phyloP scores from a whole-genome alignment of 2,888 invertebrate genomes.

The Cephus sareptanus region DNA sequence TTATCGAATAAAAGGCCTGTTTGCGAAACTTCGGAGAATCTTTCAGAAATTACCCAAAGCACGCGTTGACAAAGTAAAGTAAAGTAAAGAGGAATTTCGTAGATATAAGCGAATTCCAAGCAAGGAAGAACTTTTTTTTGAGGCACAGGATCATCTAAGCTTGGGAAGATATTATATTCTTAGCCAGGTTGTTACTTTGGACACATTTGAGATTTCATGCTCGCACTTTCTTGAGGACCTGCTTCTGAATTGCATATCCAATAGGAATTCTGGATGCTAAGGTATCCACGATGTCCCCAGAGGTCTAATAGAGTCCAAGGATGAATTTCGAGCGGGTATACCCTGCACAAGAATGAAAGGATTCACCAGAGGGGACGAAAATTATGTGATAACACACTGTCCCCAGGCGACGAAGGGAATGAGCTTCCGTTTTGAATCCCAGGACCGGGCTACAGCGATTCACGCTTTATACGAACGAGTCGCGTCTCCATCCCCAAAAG shows the following conservation, averaged over 20 bases:
- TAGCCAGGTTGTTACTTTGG: neutral
- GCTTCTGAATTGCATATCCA: neutral
- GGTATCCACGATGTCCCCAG: neutral
- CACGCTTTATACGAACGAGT: neutral
- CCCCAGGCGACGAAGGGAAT: neutral
- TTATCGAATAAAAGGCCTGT: neutral
- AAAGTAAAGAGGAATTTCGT: neutral
- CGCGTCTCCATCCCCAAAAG: neutral
- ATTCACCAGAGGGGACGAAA: neutral
- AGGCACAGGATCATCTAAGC: neutral
- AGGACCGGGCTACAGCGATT: neutral
- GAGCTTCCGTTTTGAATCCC: conserved; percentile 17
- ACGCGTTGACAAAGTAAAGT: neutral
- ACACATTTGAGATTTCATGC: neutral
- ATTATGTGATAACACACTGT: neutral
- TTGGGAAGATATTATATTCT: neutral
- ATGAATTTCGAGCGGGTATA: neutral
- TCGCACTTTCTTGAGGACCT: neutral
- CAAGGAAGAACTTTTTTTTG: neutral
- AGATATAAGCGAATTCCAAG: neutral
- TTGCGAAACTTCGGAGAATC: neutral
- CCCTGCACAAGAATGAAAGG: neutral
- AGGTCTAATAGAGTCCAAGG: neutral
- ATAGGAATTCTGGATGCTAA: neutral
- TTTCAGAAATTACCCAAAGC: neutral